Evolutionary conservation across 2,113 vertebrate genomes (phyloP), one percentile per base, ranked within the genome.

Genomic region (Brachyhypopomus gauderio): DNA sequence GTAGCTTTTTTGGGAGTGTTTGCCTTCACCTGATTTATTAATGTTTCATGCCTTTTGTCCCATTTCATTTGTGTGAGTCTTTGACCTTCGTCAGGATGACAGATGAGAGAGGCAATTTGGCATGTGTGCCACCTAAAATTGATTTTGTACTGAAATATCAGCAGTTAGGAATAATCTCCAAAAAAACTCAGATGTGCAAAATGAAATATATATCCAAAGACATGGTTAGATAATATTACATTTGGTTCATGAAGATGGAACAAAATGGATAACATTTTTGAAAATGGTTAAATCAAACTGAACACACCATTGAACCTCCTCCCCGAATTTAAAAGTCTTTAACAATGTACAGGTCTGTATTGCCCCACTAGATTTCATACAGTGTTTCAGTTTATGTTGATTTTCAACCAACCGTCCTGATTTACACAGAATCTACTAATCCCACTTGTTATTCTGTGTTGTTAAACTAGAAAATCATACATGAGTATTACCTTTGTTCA

Each of bases 1-100:
- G 3, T 22, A 1, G n/a, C 5, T 60, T 59, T 5, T 1, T 60
- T 30, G 4, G 11, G 4, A 25, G 25, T 30, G 30, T 52, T 64
- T 25, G 22, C 45, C 71, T 5, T 23, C 4, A 25, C 3, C 12
- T 72, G 71, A 72, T 72, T 72, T 72, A 72, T 72, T 23, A 55
- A 72, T 5, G 45, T 25, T 14, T 55, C 7, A 8, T 16, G 45
- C 20, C 5, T 27, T 55, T 55, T 30, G 19, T 30, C 63, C 19
- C 30, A 14, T 66, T 27, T 69, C 30, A n/a, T 22, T 27, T 55
- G 71, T 27, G 48, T 8, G 45, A 11, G 45, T 27, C 45, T 16
- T 22, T 72, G 48, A 72, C 71, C 71, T 72, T 72, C n/a, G 1
- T 14, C 22, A 16, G 69, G 7, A 3, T 72, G 71, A 72, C 2